A percentile compares a stretch with the other conserved stretches of the same genome.
Conservation (phyloP, 2,888 invertebrate genomes). For the Lepidocyrtinus sp. region DNA sequence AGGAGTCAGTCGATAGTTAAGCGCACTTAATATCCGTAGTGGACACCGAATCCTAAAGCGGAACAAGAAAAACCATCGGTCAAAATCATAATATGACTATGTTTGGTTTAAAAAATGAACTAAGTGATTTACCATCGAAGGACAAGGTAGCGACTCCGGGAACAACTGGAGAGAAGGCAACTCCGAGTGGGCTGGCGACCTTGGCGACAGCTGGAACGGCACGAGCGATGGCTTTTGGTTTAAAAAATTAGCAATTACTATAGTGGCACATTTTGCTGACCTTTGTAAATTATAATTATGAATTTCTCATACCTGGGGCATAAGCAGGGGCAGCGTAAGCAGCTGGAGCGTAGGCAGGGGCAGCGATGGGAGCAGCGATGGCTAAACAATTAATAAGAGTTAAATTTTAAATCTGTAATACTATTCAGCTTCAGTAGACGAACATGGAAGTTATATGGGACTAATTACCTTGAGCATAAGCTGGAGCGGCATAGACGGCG, state of each 20-base stretch:
- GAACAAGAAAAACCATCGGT: background rate
- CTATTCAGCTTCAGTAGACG: too few relatives aligned
- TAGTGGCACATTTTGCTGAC: background rate
- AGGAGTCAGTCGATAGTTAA: slow-evolving; percentile 5
- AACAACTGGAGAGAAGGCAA: slow-evolving; percentile 76
- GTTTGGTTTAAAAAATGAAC: background rate
- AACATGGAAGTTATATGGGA: too few relatives aligned
- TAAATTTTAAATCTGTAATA: background rate
- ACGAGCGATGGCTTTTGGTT: slow-evolving; percentile 71
- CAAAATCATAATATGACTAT: background rate
- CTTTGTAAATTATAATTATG: background rate
- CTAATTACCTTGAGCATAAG: slow-evolving; percentile 9
- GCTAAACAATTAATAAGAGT: background rate
- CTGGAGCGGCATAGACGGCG: slow-evolving; percentile 28
- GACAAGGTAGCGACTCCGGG: slow-evolving; percentile 79
- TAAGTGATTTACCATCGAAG: slow-evolving; percentile 75
- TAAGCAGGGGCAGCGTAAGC: slow-evolving; percentile 14
- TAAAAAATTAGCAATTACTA: background rate
- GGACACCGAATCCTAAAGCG: slow-evolving; percentile 56
- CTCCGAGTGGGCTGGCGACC: slow-evolving; percentile 63
- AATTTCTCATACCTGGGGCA: background rate
- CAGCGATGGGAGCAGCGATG: slow-evolving; percentile 8
- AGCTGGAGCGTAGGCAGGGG: slow-evolving; percentile 20
- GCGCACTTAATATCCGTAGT: slow-evolving; percentile 62
- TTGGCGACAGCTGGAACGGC: slow-evolving; percentile 71